A percentile compares a stretch with the other conserved stretches of the same genome.
These are phyloP conservation scores for Agonopterix alstromeriana DNA, from an alignment of 2,888 invertebrate genomes.

Conservation along the genomic window DNA sequence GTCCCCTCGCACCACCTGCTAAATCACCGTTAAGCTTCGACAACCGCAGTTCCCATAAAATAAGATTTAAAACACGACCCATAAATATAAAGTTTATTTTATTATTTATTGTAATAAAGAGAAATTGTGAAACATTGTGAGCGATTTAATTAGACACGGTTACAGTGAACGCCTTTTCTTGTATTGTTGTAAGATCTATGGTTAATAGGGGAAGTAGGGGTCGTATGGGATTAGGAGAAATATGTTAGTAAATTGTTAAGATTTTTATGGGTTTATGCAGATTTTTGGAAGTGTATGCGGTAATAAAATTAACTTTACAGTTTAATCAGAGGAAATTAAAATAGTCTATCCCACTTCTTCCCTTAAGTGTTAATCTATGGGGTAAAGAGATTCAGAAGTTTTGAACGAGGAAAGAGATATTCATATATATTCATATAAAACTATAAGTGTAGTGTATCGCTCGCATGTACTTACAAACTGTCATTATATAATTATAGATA, in stretches of 20 bases:
- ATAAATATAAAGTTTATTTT: slow-evolving; percentile 44
- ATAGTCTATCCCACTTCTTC: background rate
- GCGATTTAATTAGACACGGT: slow-evolving; percentile 56
- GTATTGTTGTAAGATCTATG: slow-evolving; percentile 16
- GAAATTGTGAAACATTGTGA: slow-evolving; percentile 25
- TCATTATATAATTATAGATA: too few species aligned
- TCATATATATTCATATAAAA: too few species aligned
- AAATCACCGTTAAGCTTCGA: slow-evolving; percentile 51
- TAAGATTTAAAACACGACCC: slow-evolving; percentile 59
- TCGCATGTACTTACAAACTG: too few species aligned
- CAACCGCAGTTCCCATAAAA: slow-evolving; percentile 71
- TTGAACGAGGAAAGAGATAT: too few species aligned
- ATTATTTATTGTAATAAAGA: slow-evolving; percentile 36
- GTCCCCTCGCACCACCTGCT: slow-evolving; percentile 41
- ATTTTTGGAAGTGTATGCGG: background rate
- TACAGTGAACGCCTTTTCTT: slow-evolving; percentile 33
- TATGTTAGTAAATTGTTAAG: slow-evolving; percentile 4
- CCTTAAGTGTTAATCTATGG: too few species aligned
- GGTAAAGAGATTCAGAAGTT: too few species aligned
- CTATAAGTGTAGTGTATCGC: too few species aligned
- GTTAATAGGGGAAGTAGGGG: background rate
- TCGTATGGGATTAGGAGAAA: background rate
- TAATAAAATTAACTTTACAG: background rate
- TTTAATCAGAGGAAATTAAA: slow-evolving; percentile 1
- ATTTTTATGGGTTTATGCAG: slow-evolving; percentile 5